Evolutionary conservation across 1,140 invertebrate genomes (phyloP), one percentile per base, ranked within the genome.

Genomic region (Nasonia longicornis): DNA sequence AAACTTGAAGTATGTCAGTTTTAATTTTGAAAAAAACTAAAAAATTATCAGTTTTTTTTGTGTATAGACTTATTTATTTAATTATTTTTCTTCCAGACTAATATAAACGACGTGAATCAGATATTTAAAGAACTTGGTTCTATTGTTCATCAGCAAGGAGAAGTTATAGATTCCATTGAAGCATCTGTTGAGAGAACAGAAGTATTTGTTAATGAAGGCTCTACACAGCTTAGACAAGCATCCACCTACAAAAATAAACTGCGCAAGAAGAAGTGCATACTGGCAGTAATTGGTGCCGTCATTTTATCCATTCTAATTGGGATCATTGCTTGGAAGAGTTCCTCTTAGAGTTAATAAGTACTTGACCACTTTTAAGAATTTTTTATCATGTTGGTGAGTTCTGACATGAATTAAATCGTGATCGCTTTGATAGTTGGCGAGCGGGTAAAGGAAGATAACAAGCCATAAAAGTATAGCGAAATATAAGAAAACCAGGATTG

Each of bases 101-200:
- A 99, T 90, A 99, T 99, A 85, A 94, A 94, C 84, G 97, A 98
- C 88, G 97, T 99, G 20, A 99, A 99, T 91, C 95, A 98, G 91
- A 99, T 99, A 86, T 99, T 99, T 90, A 99, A 98, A 92, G 98
- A 99, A 88, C 92, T 99, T 71, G 98, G 98, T 4, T 94, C 96
- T 71, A 92, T 99, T 89, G 98, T 99, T 22, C 98, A 99, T 89
- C 96, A 99, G 83, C 98, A 99, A 91, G 98, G 97, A n/a, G 95
- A 98, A 86, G 94, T 97, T 6, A 94, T 99, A 77, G 98, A 99
- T 88, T 98, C 96, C 48, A 99, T 99, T 87, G 98, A 99, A 92
- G 96, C 97, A 1, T 97, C 95, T 87, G 96, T 99, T 64, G 98
- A 99, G 90, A 93, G 93, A 86, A 95, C 98, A n/a, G 93, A 95